Percentiles rank a stretch among this genome's conserved stretches.
Conservation (phyloP, 2,888 invertebrate genomes). For the Drosophila prolongata region DNA sequence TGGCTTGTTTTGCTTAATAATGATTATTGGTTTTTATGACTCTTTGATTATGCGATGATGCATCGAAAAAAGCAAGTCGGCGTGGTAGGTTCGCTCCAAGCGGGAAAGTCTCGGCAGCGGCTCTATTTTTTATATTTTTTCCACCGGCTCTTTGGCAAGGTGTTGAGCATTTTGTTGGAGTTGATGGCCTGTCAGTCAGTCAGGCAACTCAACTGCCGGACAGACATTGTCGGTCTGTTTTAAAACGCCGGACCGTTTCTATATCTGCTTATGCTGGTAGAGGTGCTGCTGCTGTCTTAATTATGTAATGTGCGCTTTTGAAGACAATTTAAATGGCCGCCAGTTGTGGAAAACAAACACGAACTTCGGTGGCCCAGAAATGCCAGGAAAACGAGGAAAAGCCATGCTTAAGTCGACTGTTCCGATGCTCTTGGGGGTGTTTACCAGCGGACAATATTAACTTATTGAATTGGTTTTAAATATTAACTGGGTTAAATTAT, state of each 20-base stretch:
- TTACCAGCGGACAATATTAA: background rate
- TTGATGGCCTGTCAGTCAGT: constrained; percentile 74
- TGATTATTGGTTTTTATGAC: constrained; percentile 79
- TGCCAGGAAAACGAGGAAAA: constrained; percentile 30
- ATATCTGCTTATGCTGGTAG: constrained; percentile 27
- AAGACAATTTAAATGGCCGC: constrained; percentile 74
- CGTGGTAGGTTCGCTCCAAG: constrained; percentile 38
- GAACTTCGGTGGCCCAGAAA: constrained; percentile 47
- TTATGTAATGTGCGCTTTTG: constrained; percentile 77
- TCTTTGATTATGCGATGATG: constrained; percentile 80
- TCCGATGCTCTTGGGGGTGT: constrained; percentile 24
- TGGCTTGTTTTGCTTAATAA: constrained; percentile 80
- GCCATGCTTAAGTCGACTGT: constrained; percentile 20
- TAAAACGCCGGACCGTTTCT: constrained; percentile 31
- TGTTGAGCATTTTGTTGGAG: constrained; percentile 71
- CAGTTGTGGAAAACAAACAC: constrained; percentile 76
- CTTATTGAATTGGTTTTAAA: no score
- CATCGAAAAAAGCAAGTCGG: constrained; percentile 67
- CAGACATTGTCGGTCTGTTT: constrained; percentile 32
- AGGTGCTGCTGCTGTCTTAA: constrained; percentile 64
- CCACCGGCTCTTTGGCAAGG: constrained; percentile 44
- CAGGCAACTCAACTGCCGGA: constrained; percentile 48
- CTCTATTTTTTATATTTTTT: background rate
- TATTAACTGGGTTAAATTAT: no score
- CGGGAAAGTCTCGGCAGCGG: constrained; percentile 38